Conservation (phyloP, 2,113 vertebrate species). For the Ceratotherium simum region DNA sequence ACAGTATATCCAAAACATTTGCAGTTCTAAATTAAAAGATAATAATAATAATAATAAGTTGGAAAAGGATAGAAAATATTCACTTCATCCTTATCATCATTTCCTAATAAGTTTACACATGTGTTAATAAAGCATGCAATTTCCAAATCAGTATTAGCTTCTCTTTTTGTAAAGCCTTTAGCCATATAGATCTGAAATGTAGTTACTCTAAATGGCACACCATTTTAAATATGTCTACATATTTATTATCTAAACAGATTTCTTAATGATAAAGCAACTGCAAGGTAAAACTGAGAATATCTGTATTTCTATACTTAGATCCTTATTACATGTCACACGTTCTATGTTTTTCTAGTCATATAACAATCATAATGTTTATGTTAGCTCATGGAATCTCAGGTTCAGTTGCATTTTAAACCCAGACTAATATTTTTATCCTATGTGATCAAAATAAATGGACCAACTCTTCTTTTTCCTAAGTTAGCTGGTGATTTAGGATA, state of each 20-base stretch:
- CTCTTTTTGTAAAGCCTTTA: not conserved
- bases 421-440: not conserved
- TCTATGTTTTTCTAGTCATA: not conserved
- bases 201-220: not conserved
- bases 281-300: not conserved
- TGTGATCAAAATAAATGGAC: not conserved
- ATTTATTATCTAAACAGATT: not conserved
- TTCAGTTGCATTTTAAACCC: not conserved
- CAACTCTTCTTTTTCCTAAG: not conserved
- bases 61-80: not conserved
- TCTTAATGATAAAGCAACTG: not conserved
- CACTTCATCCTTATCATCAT: not conserved
- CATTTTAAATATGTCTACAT: not conserved
- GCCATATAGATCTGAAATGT: not conserved
- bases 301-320: not conserved
- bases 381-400: not conserved
- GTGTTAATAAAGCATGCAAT: not conserved
- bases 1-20: not conserved
- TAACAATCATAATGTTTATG: not conserved
- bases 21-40: not conserved
- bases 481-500: not conserved
- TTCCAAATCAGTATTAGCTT: not conserved
- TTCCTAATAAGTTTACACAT: not conserved
- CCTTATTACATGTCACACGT: not conserved
- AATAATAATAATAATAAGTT: not conserved